Conservation (phyloP, 2,888 invertebrate species). For the Pterostichus madidus region DNA sequence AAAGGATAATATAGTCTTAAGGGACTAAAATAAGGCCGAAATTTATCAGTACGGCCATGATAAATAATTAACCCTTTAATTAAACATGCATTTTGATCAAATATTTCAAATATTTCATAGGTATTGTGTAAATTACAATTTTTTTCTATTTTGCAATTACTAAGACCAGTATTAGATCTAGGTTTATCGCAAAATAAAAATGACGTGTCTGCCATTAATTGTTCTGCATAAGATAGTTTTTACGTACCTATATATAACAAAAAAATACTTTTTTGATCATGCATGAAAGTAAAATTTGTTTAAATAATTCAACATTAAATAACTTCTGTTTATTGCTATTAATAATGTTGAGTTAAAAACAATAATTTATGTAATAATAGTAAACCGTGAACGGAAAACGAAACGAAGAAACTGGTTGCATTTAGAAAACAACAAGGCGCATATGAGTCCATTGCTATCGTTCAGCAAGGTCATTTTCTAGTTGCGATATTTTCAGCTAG, state of each 20-base stretch:
- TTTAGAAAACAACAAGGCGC: too few species aligned
- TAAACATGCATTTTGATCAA: constrained; percentile 88
- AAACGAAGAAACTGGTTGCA: too few species aligned
- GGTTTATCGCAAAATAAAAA: constrained; percentile 96
- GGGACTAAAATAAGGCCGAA: constrained; percentile 77
- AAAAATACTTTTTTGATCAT: too few species aligned
- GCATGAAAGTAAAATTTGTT: too few species aligned
- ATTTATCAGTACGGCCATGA: constrained; percentile 87
- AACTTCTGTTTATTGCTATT: too few species aligned
- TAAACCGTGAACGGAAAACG: too few species aligned
- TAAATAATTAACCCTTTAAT: constrained; percentile 89
- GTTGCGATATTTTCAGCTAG: too few species aligned
- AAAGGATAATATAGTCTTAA: constrained; percentile 84
- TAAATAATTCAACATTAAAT: too few species aligned
- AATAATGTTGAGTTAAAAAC: too few species aligned
- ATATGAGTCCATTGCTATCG: too few species aligned
- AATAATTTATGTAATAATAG: too few species aligned
- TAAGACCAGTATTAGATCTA: constrained; percentile 94
- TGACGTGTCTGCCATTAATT: constrained; percentile 92
- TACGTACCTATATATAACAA: constrained; percentile 79
- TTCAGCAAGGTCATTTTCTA: too few species aligned
- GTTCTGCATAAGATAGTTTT: constrained; percentile 90
- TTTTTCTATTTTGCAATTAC: constrained; percentile 93
- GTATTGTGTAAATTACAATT: constrained; percentile 92
- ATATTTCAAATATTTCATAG: constrained; percentile 90